Evolutionary conservation across 1,140 invertebrate species (phyloP).

Genomic region (Drosophila pseudoananassae): DNA sequence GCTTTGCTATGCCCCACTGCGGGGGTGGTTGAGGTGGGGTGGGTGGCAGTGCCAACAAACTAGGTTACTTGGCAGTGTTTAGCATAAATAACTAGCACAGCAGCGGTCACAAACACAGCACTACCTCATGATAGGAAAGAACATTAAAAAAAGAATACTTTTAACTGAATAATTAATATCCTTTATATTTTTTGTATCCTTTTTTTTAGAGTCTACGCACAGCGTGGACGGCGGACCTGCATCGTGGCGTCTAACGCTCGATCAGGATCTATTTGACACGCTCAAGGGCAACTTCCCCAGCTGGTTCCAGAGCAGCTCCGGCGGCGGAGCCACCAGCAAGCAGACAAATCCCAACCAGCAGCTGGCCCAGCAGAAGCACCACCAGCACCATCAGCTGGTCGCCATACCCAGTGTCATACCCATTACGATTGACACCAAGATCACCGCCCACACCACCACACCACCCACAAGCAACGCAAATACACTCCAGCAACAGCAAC

Average conservation of each 20-base stretch:
- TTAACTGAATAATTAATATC: too few species aligned
- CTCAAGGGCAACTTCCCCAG: slow-evolving; percentile 95
- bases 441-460: neutral
- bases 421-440: slow-evolving; percentile 74
- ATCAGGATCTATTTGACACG: slow-evolving; percentile 95
- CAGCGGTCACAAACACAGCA: slow-evolving; percentile 29
- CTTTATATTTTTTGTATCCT: neutral
- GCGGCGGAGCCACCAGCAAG: slow-evolving; percentile 62
- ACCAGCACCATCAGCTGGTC: slow-evolving; percentile 63
- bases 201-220: slow-evolving; percentile 90
- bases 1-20: slow-evolving; percentile 54
- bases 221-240: slow-evolving; percentile 91
- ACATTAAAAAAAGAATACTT: slow-evolving; percentile 46
- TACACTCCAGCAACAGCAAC: slow-evolving; percentile 62
- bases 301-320: slow-evolving; percentile 89
- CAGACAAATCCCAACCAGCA: slow-evolving; percentile 64
- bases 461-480: slow-evolving; percentile 49
- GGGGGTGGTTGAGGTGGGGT: neutral
- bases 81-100: slow-evolving; percentile 75
- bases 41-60: slow-evolving; percentile 42
- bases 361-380: slow-evolving; percentile 56
- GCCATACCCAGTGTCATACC: slow-evolving; percentile 64
- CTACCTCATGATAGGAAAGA: slow-evolving; percentile 49
- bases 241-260: slow-evolving; percentile 95
- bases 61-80: slow-evolving; percentile 78